Percentiles rank a stretch among this genome's conserved stretches.
phyloP scores from a whole-genome alignment of 2,113 vertebrate genomes.

The Elaphurus davidianus region DNA sequence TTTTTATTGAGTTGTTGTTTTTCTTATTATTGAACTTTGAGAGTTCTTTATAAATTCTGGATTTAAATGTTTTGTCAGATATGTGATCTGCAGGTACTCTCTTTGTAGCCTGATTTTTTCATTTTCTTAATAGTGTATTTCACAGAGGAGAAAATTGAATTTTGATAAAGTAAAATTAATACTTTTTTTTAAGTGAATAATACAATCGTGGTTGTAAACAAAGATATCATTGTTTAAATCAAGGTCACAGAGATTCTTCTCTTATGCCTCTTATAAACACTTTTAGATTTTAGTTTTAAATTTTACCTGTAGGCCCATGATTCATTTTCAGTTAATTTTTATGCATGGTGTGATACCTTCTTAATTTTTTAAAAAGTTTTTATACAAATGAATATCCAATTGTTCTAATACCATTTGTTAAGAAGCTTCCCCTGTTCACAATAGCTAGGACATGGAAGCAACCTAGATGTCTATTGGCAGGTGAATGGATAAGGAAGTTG shows the following conservation, averaged over 20 bases:
- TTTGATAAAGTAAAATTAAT: not conserved
- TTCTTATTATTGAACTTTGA: not conserved
- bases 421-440: not conserved
- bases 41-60: not conserved
- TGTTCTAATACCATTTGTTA: not conserved
- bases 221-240: not conserved
- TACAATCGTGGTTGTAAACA: not conserved
- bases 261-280: not conserved
- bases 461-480: not conserved
- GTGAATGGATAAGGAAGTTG: not conserved
- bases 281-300: not conserved
- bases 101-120: not conserved
- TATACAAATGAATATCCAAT: not conserved
- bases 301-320: not conserved
- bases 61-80: not conserved
- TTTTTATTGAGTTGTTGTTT: not conserved
- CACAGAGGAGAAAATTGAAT: not conserved
- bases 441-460: not conserved
- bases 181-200: not conserved
- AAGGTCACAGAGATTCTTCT: not conserved
- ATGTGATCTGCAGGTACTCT: not conserved
- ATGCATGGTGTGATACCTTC: not conserved
- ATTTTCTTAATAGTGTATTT: not conserved
- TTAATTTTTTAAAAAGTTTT: not conserved
- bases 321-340: conserved; percentile 3